Evolutionary conservation across 2,797 vertebrate genomes (phyloP).

Genomic region (Anabas testudineus): DNA sequence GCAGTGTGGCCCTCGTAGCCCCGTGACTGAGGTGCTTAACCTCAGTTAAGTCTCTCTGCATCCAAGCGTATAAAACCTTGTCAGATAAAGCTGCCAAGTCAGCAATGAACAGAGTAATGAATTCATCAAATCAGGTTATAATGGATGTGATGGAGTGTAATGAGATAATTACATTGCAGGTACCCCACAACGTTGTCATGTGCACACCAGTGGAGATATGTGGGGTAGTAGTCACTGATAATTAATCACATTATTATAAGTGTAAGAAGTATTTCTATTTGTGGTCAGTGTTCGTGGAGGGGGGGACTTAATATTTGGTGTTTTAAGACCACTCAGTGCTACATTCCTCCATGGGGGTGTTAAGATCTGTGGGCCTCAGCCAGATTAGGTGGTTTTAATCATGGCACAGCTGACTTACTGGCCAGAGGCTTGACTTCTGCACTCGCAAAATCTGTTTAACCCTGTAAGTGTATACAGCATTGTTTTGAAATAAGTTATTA

Average conservation of each 20-base stretch:
- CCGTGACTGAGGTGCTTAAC: slow-evolving; percentile 65
- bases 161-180: slow-evolving; percentile 58
- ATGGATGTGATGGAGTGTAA: slow-evolving; percentile 52
- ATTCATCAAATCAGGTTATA: slow-evolving; percentile 43
- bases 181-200: slow-evolving; percentile 29
- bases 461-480: background rate
- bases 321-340: slow-evolving; percentile 63
- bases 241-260: slow-evolving; percentile 46
- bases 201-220: slow-evolving; percentile 19
- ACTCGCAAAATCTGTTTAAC: background rate
- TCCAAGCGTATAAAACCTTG: slow-evolving; percentile 32
- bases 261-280: slow-evolving; percentile 41
- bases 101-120: slow-evolving; percentile 42
- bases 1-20: slow-evolving; percentile 42
- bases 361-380: slow-evolving; percentile 35
- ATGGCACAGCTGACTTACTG: slow-evolving; percentile 19
- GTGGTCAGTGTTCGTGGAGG: slow-evolving; percentile 19
- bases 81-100: slow-evolving; percentile 34
- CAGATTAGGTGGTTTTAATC: slow-evolving; percentile 38
- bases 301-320: slow-evolving; percentile 55
- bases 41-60: slow-evolving; percentile 54
- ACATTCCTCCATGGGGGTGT: slow-evolving; percentile 58
- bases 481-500: background rate
- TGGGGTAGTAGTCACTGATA: slow-evolving; percentile 20
- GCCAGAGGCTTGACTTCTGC: slow-evolving; percentile 2